These are phyloP conservation scores for Onychomys torridus DNA, from an alignment of 2,797 vertebrate species.

Conservation along the genomic window DNA sequence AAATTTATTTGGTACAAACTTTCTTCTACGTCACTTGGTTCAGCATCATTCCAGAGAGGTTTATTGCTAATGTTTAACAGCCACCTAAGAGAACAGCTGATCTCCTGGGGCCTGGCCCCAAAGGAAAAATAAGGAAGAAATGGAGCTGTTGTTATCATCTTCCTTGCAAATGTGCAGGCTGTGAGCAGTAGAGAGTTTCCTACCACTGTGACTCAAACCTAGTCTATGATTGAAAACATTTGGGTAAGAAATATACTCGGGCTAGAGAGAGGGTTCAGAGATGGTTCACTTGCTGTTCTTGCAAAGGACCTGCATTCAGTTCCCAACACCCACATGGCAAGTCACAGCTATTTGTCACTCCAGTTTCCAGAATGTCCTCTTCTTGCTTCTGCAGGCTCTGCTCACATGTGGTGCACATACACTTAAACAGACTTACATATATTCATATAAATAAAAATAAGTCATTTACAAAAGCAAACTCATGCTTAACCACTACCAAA, in stretches of 20 bases:
- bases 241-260: neutral
- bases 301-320: neutral
- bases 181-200: conserved; percentile 37
- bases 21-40: conserved; percentile 83
- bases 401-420: neutral
- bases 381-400: neutral
- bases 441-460: neutral
- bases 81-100: conserved; percentile 66
- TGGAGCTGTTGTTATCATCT: conserved; percentile 69
- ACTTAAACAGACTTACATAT: neutral
- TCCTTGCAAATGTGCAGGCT: neutral
- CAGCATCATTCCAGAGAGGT: conserved; percentile 82
- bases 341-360: neutral
- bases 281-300: neutral
- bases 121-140: conserved; percentile 53
- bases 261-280: neutral
- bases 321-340: neutral
- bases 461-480: neutral
- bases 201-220: neutral
- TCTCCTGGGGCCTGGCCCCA: conserved; percentile 56
- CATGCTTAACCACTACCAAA: neutral
- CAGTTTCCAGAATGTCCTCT: neutral
- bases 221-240: neutral
- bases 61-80: conserved; percentile 79
- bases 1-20: conserved; percentile 86